phyloP scores from a whole-genome alignment of 2,113 vertebrate genomes.

The Nettapus auritus region DNA sequence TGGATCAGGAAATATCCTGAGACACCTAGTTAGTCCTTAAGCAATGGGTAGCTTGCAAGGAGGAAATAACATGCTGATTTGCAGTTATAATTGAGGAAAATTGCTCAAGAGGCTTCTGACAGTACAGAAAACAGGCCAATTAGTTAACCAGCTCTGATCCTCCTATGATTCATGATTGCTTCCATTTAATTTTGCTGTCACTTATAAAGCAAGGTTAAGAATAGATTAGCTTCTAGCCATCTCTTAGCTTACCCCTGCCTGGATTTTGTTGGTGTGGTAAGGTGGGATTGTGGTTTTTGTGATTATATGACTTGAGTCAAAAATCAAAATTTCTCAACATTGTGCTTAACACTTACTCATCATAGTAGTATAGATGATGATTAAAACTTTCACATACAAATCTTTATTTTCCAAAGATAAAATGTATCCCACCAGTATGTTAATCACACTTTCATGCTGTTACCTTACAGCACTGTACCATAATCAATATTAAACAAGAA shows the following conservation, averaged over 20 bases:
- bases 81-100: conserved; percentile 84
- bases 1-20: conserved; percentile 69
- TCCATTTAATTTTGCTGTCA: conserved; percentile 82
- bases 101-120: conserved; percentile 81
- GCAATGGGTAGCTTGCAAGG: conserved; percentile 68
- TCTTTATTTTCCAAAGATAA: not conserved
- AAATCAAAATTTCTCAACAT: conserved; percentile 27
- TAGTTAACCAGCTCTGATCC: conserved; percentile 78
- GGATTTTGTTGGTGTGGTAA: not conserved
- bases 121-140: conserved; percentile 84
- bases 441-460: conserved; percentile 7
- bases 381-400: conserved; percentile 32
- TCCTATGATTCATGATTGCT: conserved; percentile 78
- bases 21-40: conserved; percentile 68
- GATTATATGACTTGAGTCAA: not conserved
- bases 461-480: not conserved
- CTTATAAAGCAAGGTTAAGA: conserved; percentile 75
- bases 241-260: conserved; percentile 33
- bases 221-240: conserved; percentile 76
- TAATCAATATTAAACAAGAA: conserved; percentile 54
- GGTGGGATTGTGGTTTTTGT: not conserved
- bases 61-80: conserved; percentile 80
- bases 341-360: conserved; percentile 42
- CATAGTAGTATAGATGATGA: conserved; percentile 9
- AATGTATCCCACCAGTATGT: not conserved